Percentiles rank a stretch among this genome's conserved stretches.
Evolutionary conservation across 2,888 invertebrate genomes (phyloP).

Genomic region (Amorpha juglandis): DNA sequence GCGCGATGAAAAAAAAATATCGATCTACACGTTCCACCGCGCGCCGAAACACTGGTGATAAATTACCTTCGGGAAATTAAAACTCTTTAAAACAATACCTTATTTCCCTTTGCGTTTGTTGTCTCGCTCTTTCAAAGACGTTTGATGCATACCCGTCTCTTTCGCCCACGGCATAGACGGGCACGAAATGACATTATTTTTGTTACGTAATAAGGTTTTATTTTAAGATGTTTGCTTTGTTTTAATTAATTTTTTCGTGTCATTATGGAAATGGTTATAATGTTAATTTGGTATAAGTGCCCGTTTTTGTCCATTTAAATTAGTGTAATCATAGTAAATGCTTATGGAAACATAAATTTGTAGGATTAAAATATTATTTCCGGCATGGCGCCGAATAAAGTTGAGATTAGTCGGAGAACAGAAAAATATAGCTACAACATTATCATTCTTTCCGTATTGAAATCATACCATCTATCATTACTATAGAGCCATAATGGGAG

Average conservation of each 20-base stretch:
- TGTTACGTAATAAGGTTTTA: constrained; percentile 31
- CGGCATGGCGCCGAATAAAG: neutral
- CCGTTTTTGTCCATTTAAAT: constrained; percentile 32
- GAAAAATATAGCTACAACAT: neutral
- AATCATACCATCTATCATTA: neutral
- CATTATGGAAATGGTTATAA: constrained; percentile 24
- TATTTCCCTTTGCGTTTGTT: constrained; percentile 58
- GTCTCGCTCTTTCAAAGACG: constrained; percentile 34
- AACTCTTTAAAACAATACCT: constrained; percentile 83
- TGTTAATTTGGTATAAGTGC: constrained; percentile 38
- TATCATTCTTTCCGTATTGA: neutral
- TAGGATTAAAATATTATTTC: neutral
- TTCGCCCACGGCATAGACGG: constrained; percentile 33
- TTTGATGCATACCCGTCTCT: constrained; percentile 29
- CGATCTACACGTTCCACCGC: constrained; percentile 57
- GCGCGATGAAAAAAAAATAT: constrained; percentile 59
- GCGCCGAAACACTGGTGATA: constrained; percentile 72
- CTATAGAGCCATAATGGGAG: neutral
- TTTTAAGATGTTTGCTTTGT: constrained; percentile 31
- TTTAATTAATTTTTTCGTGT: constrained; percentile 24
- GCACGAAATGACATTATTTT: constrained; percentile 38
- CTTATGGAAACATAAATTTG: neutral
- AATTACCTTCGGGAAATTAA: constrained; percentile 85
- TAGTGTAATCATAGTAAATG: constrained; percentile 12
- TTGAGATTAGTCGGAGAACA: neutral